Base-by-base conservation (phyloP, 1,140 invertebrate genomes). In the Zaprionus nigranus region DNA sequence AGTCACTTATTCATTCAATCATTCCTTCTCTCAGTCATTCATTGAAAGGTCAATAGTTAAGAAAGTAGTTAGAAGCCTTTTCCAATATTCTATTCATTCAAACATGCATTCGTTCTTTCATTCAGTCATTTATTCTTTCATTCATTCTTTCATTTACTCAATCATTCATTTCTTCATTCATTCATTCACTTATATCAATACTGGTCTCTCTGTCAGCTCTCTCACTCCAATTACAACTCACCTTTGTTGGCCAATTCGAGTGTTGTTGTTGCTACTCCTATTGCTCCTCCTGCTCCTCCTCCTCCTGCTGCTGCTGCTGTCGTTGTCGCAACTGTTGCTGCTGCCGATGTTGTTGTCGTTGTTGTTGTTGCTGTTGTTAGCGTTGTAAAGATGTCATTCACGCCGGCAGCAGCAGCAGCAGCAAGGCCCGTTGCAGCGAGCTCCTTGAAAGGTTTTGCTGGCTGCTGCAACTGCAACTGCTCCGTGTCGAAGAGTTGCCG, bases 401-500 rank as follows among this genome's bases (percentile, higher is more conserved):
- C 77, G 63, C 70, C 46, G 60, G 71, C 36, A 66, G 81, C 73
- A 71, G 73, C 46, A 63, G 68, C 36, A 66, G 80, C 46, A 63
- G 68, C 36, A 66, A 78, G 17, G 40, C 17, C 24, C 6, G 22
- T 12, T 46, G 70, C 51, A 70, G 66, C 17, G 49, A 43, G 43
- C 60, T 79, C 73, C 61, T 80, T 78, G 54, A 62, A 63, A n/a
- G 70, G 70, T 63, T 77, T 78, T 20, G 82, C 67, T 20, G 82
- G 61, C 38, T 73, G 82, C 54, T 80, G 83, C 63, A 73, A 54
- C 67, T 78, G 75, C 61, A 73, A 54, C 67, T 78, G 75, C 61
- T 90, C 91, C 62, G 87, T 79, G 57, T 90, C 91, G 26, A 86
- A 65, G 75, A 87, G 77, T 61, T 88, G 84, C 73, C 79, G 74